These are phyloP conservation scores for Meiosimyza decipiens DNA, from an alignment of 2,888 invertebrate species.

Conservation along the genomic window DNA sequence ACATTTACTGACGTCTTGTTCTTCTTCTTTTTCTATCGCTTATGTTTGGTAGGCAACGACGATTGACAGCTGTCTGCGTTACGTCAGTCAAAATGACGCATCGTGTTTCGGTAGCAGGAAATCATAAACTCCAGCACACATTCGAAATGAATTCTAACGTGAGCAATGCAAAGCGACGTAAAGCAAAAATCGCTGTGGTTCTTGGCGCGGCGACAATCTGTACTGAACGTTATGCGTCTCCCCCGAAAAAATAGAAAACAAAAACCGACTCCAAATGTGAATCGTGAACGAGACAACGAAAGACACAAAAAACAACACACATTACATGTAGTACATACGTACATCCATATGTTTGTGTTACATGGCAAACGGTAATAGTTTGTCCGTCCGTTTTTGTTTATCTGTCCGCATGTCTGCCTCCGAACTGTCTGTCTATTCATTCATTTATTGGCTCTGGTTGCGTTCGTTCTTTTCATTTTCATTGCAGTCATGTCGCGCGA, in stretches of 20 bases:
- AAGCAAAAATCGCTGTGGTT: background rate
- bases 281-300: constrained; percentile 20
- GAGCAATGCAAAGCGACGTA: constrained; percentile 16
- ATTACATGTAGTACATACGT: constrained; percentile 7
- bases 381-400: constrained; percentile 13
- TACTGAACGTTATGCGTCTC: background rate
- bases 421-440: constrained; percentile 10
- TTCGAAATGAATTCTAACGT: constrained; percentile 10
- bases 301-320: constrained; percentile 31
- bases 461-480: background rate
- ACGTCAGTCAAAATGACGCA: constrained; percentile 69
- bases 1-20: no score
- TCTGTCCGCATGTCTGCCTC: background rate
- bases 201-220: constrained; percentile 1
- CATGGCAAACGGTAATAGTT: constrained; percentile 23
- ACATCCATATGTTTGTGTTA: background rate
- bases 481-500: background rate
- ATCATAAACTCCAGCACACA: constrained; percentile 58
- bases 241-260: constrained; percentile 9
- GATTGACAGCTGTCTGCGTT: constrained; percentile 67
- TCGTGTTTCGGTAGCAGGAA: constrained; percentile 67
- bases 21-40: no score
- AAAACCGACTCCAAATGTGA: constrained; percentile 8
- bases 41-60: constrained; percentile 43
- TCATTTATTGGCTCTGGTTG: background rate